Evolutionary conservation across 2,113 vertebrate species (phyloP).

Genomic region (Orthonyx spaldingii): DNA sequence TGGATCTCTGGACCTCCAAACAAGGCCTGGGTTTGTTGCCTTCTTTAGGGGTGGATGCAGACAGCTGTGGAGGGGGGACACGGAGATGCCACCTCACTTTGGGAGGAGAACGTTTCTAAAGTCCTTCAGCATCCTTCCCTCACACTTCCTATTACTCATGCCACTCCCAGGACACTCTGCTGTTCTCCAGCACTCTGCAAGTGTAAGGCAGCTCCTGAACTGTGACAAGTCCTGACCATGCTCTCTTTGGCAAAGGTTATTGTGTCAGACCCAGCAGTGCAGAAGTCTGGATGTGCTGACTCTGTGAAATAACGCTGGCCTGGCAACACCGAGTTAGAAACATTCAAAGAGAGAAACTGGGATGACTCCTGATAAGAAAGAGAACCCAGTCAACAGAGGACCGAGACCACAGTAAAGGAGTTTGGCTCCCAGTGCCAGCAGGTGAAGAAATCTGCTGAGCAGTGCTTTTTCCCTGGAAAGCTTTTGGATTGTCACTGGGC

Average conservation of each 20-base stretch:
- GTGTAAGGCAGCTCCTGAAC: slow-evolving; percentile 34
- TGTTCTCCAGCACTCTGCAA: background rate
- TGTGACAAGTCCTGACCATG: slow-evolving; percentile 12
- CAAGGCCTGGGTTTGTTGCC: background rate
- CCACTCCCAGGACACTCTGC: background rate
- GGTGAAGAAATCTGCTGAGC: background rate
- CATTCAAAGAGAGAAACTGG: slow-evolving; percentile 31
- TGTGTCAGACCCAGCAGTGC: background rate
- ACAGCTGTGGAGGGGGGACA: background rate
- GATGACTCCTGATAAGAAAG: background rate
- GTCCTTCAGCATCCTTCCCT: background rate
- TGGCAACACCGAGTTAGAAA: background rate
- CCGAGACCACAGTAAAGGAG: background rate
- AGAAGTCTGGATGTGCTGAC: background rate
- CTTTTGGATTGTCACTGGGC: slow-evolving; percentile 5
- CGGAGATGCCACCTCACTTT: background rate
- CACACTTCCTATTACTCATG: background rate
- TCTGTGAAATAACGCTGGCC: slow-evolving; percentile 5
- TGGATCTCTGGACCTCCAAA: background rate
- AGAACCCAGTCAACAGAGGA: slow-evolving; percentile 17
- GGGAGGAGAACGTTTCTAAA: background rate
- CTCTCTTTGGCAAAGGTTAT: slow-evolving; percentile 53
- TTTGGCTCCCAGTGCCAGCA: background rate
- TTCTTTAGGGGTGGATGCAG: background rate
- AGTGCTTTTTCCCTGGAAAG: slow-evolving; percentile 6